Evolutionary conservation across 1,140 invertebrate genomes (phyloP).

Genomic region (Bombus soroeensis): DNA sequence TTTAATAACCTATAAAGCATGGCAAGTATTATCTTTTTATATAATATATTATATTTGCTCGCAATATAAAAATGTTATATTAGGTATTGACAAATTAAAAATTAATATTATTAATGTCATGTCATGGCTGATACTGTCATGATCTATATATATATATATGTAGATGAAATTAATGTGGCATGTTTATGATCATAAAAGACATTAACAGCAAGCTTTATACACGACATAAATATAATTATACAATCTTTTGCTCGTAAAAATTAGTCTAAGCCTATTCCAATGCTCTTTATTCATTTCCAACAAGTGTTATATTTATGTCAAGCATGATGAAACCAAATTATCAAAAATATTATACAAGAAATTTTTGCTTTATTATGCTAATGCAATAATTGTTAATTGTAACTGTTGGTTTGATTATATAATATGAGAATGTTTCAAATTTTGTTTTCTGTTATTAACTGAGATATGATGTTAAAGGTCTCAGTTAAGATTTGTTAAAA

Average conservation of each 20-base stretch:
- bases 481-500: conserved; percentile 47
- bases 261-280: neutral
- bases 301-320: neutral
- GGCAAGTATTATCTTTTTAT: neutral
- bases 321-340: neutral
- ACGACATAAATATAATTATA: neutral
- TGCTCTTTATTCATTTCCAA: neutral
- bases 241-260: neutral
- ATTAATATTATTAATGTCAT: neutral
- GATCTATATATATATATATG: neutral
- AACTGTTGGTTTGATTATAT: neutral
- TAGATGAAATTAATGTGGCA: neutral
- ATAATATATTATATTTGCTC: neutral
- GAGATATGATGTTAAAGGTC: conserved; percentile 63
- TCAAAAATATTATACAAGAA: neutral
- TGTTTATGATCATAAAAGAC: neutral
- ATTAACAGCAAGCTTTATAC: neutral
- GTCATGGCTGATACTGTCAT: neutral
- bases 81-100: neutral
- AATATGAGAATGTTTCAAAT: too few relatives aligned
- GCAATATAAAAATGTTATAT: neutral
- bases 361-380: neutral
- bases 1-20: neutral
- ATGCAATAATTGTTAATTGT: too few relatives aligned
- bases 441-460: conserved; percentile 40